Conservation (phyloP, 2,888 invertebrate genomes). For the Leptopilina syphax region DNA sequence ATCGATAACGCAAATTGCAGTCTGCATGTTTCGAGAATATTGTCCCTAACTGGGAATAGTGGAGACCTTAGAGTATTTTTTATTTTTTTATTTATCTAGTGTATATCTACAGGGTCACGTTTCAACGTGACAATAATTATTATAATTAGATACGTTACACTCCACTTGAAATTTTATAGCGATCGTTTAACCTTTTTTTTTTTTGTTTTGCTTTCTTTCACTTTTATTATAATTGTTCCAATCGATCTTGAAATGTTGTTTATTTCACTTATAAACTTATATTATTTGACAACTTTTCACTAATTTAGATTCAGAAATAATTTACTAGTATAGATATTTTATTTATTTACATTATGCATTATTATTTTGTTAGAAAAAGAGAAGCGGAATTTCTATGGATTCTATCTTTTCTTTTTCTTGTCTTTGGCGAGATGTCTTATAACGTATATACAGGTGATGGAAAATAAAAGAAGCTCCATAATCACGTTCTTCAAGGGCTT, state of each 20-base stretch:
- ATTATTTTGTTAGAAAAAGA: background rate
- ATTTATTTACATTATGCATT: background rate
- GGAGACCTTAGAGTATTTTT: background rate
- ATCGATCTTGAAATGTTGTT: too few relatives aligned
- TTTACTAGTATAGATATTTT: too few relatives aligned
- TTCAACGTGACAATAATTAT: background rate
- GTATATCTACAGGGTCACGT: background rate
- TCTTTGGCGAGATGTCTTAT: background rate
- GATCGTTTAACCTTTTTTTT: background rate
- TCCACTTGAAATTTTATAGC: background rate
- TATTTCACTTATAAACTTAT: too few relatives aligned
- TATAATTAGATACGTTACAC: background rate
- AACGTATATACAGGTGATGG: constrained; percentile 11
- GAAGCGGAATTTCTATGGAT: background rate
- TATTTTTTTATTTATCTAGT: background rate
- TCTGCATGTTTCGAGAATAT: constrained; percentile 21
- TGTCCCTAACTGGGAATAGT: background rate
- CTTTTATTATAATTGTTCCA: too few relatives aligned
- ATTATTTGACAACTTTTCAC: too few relatives aligned
- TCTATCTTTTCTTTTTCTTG: constrained; percentile 21
- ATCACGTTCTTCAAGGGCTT: constrained; percentile 26
- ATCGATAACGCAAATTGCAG: constrained; percentile 32
- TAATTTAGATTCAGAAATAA: too few relatives aligned
- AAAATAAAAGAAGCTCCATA: constrained; percentile 34
- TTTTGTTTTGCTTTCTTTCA: background rate